Base-by-base conservation (phyloP, 2,888 invertebrate genomes). In the Geophilus truncorum region DNA sequence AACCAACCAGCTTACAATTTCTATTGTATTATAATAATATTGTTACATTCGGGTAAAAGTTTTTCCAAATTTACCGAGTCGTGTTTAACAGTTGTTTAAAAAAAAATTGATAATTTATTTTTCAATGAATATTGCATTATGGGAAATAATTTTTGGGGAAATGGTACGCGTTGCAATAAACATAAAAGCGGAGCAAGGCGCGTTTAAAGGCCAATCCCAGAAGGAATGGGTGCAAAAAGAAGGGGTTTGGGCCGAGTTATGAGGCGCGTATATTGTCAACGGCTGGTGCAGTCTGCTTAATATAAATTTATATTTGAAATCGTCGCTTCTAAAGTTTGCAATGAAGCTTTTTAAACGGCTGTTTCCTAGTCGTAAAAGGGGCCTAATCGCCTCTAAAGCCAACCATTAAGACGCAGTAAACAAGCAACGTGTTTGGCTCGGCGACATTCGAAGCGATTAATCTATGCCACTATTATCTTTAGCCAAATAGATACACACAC, bases 261-360 rank as follows among this genome's bases (percentile, higher is more conserved):
- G 57, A 62, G 57, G 57, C 57, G 57, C 57, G 23, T 62, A 62
- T 62, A 62, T 62, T 62, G 57, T 62, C 57, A 62, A 62, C 57
- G 57, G 57, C 57, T 62, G 57, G 57, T 18, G 57, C 21, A 23
- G 57, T 23, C 57, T 62, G 57, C 57, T 62, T 62, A 62, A 62
- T 62, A 62, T 62, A 62, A 62, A 62, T 62, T 62, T 62, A 62
- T 62, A 62, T 62, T 62, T 62, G 57, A 62, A 62, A 21, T 62
- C 57, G 57, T 62, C 57, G 57, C 57, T 62, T 62, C 57, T 62
- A 62, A 62, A 62, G 57, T 62, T 62, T 62, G 57, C 57, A 62
- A 62, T 62, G 57, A 62, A 62, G 57, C 57, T 62, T 62, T 62
- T 62, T 62, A 62, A 62, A 62, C 57, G 57, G 57, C 57, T 62